Evolutionary conservation across 2,888 invertebrate species (phyloP).

Genomic region (Priocnemis perturbator): DNA sequence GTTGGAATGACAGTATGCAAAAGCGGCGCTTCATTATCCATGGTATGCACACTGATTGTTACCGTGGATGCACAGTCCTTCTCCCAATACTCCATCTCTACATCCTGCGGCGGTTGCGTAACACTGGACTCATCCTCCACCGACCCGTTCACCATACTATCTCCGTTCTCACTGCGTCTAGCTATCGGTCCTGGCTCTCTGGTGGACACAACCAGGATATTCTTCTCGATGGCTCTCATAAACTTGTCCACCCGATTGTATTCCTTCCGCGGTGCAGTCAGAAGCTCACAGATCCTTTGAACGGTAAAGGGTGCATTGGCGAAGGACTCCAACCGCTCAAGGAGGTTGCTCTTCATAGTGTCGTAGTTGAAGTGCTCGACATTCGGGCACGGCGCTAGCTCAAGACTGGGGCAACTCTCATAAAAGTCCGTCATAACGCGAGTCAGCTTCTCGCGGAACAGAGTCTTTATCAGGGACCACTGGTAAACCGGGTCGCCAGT

Average conservation of each 20-base stretch:
- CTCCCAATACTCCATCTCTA: slow-evolving; percentile 72
- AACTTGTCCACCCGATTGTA: slow-evolving; percentile 97
- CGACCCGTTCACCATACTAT: slow-evolving; percentile 73
- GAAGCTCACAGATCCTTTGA: slow-evolving; percentile 95
- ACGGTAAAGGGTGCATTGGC: slow-evolving; percentile 96
- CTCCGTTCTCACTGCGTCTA: slow-evolving; percentile 71
- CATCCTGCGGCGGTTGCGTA: slow-evolving; percentile 59
- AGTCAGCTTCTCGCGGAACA: slow-evolving; percentile 91
- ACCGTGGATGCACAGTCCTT: slow-evolving; percentile 66
- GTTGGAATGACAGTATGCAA: slow-evolving; percentile 53
- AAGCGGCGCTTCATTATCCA: slow-evolving; percentile 56
- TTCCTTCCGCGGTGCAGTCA: slow-evolving; percentile 93
- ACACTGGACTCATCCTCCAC: slow-evolving; percentile 64
- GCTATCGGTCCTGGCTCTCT: slow-evolving; percentile 75
- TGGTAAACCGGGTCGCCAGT: slow-evolving; percentile 96
- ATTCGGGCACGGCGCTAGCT: slow-evolving; percentile 91
- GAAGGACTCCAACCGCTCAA: slow-evolving; percentile 89
- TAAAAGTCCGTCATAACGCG: slow-evolving; percentile 92
- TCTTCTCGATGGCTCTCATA: slow-evolving; percentile 97
- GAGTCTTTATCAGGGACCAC: slow-evolving; percentile 91
- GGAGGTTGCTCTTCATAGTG: slow-evolving; percentile 87
- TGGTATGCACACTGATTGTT: slow-evolving; percentile 51
- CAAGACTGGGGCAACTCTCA: slow-evolving; percentile 85
- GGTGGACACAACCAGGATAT: slow-evolving; percentile 87
- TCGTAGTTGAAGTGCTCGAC: slow-evolving; percentile 94